Percentiles rank a stretch among this genome's conserved stretches.
These are phyloP conservation scores for Thamnophis elegans DNA, from an alignment of 2,797 vertebrate genomes.

Conservation along the genomic window DNA sequence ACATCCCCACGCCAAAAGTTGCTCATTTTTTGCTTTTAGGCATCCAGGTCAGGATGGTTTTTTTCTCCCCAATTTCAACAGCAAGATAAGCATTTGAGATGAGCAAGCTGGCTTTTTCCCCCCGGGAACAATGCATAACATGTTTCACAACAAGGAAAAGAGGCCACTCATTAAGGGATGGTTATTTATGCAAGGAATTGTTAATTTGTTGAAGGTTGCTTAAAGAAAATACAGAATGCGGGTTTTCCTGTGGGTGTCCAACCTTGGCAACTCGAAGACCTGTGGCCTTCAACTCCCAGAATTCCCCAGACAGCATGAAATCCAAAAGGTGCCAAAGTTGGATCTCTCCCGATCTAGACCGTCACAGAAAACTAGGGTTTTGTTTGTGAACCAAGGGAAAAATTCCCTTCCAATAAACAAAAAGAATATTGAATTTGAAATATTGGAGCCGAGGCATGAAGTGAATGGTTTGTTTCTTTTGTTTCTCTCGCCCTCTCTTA, in stretches of 20 bases:
- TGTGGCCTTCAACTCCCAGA: not conserved
- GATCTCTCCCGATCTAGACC: not conserved
- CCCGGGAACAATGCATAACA: not conserved
- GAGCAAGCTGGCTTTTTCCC: not conserved
- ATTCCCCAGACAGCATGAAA: not conserved
- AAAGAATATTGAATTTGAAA: not conserved
- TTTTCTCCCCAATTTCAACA: not conserved
- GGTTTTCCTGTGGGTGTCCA: not conserved
- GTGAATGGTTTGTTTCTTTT: not conserved
- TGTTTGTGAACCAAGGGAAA: not conserved
- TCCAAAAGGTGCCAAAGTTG: not conserved
- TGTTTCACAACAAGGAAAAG: not conserved
- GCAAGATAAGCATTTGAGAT: not conserved
- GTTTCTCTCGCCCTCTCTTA: constrained; percentile 8
- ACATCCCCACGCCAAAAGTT: not conserved
- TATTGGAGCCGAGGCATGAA: not conserved
- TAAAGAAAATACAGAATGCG: not conserved
- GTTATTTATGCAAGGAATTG: not conserved
- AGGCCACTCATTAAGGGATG: not conserved
- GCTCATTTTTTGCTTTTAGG: not conserved
- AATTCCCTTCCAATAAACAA: not conserved
- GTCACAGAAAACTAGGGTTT: not conserved
- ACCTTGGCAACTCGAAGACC: not conserved
- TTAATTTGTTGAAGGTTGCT: not conserved
- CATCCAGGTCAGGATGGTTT: not conserved